Evolutionary conservation across 2,888 invertebrate genomes (phyloP), one percentile per base, ranked within the genome.

Genomic region (Ariolimax columbianus): DNA sequence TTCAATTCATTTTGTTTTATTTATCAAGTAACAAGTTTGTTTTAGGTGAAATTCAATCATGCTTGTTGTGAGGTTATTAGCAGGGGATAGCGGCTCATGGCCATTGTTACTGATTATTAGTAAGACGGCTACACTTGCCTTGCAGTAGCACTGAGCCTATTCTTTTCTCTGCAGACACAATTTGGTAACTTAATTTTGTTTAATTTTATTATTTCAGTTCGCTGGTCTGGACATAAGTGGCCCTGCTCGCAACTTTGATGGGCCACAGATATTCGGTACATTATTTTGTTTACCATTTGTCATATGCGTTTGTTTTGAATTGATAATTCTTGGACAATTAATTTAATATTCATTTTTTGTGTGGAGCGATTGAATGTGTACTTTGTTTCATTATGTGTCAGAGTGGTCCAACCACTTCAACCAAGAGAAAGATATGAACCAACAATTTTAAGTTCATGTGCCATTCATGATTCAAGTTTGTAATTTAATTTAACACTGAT

Each of bases 221-320:
- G 98, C 98, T 98, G 98, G 97, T 97, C 98, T 98, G 97, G 98
- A 98, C 98, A 97, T 98, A 97, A 97, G 97, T 88, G 89, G 91
- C 87, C 89, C 91, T 77, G 89, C 88, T 72, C 89, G 88, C 75
- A 88, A 86, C 66, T 77, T 85, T 82, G 85, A 87, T 33, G 88
- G 80, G 77, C 85, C 81, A 14, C 83, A 83, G 68, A 77, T 72
- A 1, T 85, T 38, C 82, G 82, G 82, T 86, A 59, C 30, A n/a
- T 30, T 73, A 40, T 43, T 47, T 26, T n/a, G 14, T n/a, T 0
- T 47, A 14, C n/a, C 30, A 40, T 38, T 6, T 40, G 3, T 23
- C 47, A 30, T 7, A 11, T 73, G 43, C 47, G 9, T 14, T n/a
- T 73, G 43, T 47, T 72, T 72, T 23, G 17, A 26, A 23, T 70